Percentiles rank a stretch among this genome's conserved stretches.
Evolutionary conservation across 92 coral and sea anemone genomes (phyloP).

Genomic region (Porites evermanni): DNA sequence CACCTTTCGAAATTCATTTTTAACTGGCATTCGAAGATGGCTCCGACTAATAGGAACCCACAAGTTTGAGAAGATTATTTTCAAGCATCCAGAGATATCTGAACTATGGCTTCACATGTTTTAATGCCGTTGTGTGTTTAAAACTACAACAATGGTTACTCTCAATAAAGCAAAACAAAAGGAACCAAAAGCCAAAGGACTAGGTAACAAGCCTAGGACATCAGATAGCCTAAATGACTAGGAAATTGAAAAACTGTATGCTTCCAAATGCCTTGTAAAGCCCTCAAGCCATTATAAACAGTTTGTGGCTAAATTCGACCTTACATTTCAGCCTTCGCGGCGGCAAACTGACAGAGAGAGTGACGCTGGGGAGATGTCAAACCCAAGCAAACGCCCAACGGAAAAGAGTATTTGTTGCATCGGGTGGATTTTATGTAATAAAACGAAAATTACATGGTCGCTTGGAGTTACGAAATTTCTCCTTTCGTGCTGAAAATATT

Average conservation of each 20-base stretch:
- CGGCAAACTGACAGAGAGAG: slow-evolving; percentile 39
- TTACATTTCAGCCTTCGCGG: slow-evolving; percentile 41
- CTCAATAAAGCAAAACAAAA: slow-evolving; percentile 55
- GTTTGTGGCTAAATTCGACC: slow-evolving; percentile 29
- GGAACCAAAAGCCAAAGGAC: slow-evolving; percentile 30
- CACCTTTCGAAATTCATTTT: no score
- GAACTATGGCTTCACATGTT: neutral
- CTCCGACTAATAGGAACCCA: no score
- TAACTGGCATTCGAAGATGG: no score
- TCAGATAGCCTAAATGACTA: slow-evolving; percentile 25
- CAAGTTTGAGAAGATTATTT: no score
- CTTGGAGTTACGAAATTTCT: no score
- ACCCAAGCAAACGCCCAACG: slow-evolving; percentile 1
- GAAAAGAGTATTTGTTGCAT: slow-evolving; percentile 12
- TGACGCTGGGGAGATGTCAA: slow-evolving; percentile 31
- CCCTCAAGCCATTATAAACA: slow-evolving; percentile 37
- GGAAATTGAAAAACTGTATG: slow-evolving; percentile 36
- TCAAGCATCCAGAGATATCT: no score
- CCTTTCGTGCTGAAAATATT: no score
- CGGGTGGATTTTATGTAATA: no score
- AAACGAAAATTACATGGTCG: no score
- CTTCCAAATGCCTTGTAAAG: slow-evolving; percentile 25
- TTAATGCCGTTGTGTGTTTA: slow-evolving; percentile 30
- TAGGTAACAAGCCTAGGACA: neutral
- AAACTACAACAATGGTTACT: slow-evolving; percentile 21